Base-by-base conservation (phyloP, 2,888 invertebrate genomes). In the Anthoptus insignis region DNA sequence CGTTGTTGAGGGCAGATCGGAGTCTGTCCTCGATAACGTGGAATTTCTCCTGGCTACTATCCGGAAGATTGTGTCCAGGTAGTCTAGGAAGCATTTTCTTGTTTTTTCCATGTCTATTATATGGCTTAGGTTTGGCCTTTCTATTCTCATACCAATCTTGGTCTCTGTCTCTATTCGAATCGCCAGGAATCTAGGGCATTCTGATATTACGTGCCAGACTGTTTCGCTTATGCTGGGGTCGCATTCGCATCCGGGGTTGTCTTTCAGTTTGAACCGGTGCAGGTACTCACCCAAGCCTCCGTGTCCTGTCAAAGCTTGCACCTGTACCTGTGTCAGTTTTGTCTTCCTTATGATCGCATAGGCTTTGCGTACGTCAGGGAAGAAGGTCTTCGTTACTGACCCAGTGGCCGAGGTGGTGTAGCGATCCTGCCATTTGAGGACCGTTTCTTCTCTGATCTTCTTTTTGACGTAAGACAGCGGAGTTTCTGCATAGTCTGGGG, bases 231-330 rank as follows among this genome's bases (percentile, higher is more conserved):
- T 6, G 21, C 21, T 19, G 1, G 52, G 52, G 19, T 52, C 52
- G 19, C 52, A 52, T 29, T 32, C 32, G 6, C 52, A 52, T 52
- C 32, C 29, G 32, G 52, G 52, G 19, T 32, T 64, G 29, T 19
- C n/a, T 22, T 39, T 57, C 2, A 64, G 19, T 11, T 32, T 52
- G 22, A 64, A 64, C 1, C 64, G 42, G n/a, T 58, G 42, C 0
- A 58, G 21, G 13, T 64, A 64, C 9, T 39, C 24, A 2, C 16
- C 42, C 22, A 42, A 42, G 14, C 29, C 57, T 8, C 58, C 58
- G 16, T 64, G 58, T 8, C 53, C 45, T 8, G 59, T 65, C 4
- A 54, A 11, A 3, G 27, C 3, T 47, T 64, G 64, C 1, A 58
- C 58, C 3, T 45, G 19, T 8, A 14, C 4, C 8, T 19, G 54